Evolutionary conservation across 2,113 vertebrate species (phyloP), one percentile per base, ranked within the genome.

Genomic region (Egretta garzetta): DNA sequence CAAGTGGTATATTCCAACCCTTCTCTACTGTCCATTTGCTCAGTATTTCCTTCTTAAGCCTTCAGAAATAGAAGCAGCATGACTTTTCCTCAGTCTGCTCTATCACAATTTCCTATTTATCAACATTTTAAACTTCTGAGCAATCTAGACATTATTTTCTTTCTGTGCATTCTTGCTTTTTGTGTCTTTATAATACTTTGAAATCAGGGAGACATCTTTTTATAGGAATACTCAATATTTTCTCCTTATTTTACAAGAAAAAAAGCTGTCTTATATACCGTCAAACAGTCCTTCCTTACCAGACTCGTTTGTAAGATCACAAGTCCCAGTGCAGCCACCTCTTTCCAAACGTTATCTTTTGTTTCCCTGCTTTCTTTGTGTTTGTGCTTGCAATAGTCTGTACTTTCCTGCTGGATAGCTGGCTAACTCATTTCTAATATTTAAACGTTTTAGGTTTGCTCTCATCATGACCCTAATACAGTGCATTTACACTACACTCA

Each of bases 401-500:
- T 86, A 71, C 66, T 89, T 90, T 86, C 53, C 77, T 68, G 84
- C 76, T 71, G 73, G 81, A 92, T 14, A 73, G 55, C 70, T 70
- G 63, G 49, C 89, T 87, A 93, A 84, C 75, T 88, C 43, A 41
- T 96, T 96, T 90, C 93, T 91, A 93, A 92, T 88, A 93, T 96
- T 97, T 96, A 91, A 93, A 86, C 85, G 53, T 93, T 95, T 96
- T 93, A 72, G 95, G 67, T 94, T 93, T 96, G 93, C 92, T 96
- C 94, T 97, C 93, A 58, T 96, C 93, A 91, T 93, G 94, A 97
- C 90, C 95, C 90, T 96, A 96, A 89, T 96, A 68, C 86, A 96
- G 88, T 84, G 80, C 95, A 97, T 97, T 97, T 97, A 83, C 95
- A 96, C 97, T 96, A 91, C 90, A 96, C 94, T 96, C 92, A 93